Percentiles rank a stretch among this genome's conserved stretches.
Conservation (phyloP, 2,888 invertebrate species). For the Mactromeris polynyma region DNA sequence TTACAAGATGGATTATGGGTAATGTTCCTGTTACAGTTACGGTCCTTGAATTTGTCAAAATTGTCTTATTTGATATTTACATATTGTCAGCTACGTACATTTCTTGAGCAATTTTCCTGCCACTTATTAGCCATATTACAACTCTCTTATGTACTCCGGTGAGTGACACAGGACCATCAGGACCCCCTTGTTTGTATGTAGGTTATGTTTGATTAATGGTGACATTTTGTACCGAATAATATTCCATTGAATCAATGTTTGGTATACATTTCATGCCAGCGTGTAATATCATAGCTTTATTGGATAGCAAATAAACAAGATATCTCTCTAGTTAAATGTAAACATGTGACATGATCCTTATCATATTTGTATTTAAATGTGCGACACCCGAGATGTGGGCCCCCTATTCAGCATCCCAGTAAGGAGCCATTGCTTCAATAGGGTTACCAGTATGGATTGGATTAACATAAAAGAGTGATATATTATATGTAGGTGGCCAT, state of each 20-base stretch:
- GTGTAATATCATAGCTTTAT: not conserved
- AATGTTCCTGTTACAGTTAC: too few relatives aligned
- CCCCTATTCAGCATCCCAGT: not conserved
- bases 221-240: constrained; percentile 5
- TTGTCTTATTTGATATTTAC: too few relatives aligned
- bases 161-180: too few relatives aligned
- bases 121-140: too few relatives aligned
- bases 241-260: not conserved
- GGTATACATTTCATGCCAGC: not conserved
- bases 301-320: not conserved
- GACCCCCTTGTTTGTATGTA: not conserved
- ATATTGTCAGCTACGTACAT: too few relatives aligned
- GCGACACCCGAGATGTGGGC: not conserved
- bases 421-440: not conserved
- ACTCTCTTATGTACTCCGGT: too few relatives aligned
- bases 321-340: not conserved
- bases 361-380: not conserved
- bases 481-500: not conserved
- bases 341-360: not conserved
- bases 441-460: not conserved
- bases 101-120: too few relatives aligned
- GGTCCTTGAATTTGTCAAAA: too few relatives aligned
- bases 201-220: not conserved
- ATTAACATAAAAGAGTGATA: not conserved
- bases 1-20: too few relatives aligned